Evolutionary conservation across 2,888 invertebrate species (phyloP), one percentile per base, ranked within the genome.

Genomic region (Spisula subtruncata): DNA sequence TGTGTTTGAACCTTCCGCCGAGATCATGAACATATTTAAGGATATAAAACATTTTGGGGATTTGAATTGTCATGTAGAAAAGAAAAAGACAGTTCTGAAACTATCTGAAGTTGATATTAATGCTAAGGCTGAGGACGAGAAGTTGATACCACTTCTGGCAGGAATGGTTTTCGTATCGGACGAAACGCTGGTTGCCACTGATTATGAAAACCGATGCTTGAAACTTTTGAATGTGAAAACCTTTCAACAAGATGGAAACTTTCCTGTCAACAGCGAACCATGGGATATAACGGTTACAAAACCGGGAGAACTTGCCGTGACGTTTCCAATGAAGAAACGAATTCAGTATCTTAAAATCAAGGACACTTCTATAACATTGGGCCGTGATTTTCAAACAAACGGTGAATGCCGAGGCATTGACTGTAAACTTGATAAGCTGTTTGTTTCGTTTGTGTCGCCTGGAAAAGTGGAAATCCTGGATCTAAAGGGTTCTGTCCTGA

Each of bases 141-240:
- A 35, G 20, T 12, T 84, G 51, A 84, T 84, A 51, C 84, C 84
- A 48, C 75, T 84, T 32, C 51, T 84, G 48, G 71, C 84, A 32
- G 84, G 84, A 4, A 46, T 84, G 51, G 20, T 51, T 10, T 84
- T 84, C 48, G 84, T 84, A 29, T 84, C 84, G 4, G 84, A 84
- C 14, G 84, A 84, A 48, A 25, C n/a, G 29, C 25, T 84, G 41
- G 75, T 84, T 5, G 84, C 84, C 14, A 29, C 84, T 25, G 84
- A 84, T 75, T 84, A 84, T 75, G 84, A 84, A 48, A 84, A 84
- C n/a, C 71, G 75, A 46, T 84, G 84, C 20, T 12, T 84, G 10
- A 84, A 84, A 32, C 25, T 71, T 14, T 41, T 75, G 1, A 84
- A 71, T 75, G 75, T 75, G 16, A 41, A 71, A 32, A 48, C 71